Evolutionary conservation across 2,797 vertebrate species (phyloP).

Genomic region (Kryptolebias ocellatus): DNA sequence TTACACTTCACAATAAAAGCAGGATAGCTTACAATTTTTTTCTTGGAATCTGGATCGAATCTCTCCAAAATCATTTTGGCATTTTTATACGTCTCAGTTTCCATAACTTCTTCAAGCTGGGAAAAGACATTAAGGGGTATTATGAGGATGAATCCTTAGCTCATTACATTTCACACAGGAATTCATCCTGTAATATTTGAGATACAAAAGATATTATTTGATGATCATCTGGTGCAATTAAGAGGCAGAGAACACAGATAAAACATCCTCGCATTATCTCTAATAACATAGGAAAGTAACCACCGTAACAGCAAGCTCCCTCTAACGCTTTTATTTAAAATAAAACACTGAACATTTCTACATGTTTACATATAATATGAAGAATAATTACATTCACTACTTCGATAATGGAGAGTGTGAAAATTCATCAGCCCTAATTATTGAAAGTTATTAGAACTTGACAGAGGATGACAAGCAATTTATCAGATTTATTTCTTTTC

Average conservation of each 20-base stretch:
- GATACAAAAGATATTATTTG: conserved; percentile 20
- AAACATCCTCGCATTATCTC: conserved; percentile 24
- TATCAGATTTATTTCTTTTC: conserved; percentile 99
- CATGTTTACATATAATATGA: conserved; percentile 99
- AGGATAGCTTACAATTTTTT: conserved; percentile 84
- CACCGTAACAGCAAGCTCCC: conserved; percentile 27
- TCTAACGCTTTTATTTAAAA: conserved; percentile 84
- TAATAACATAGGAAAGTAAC: conserved; percentile 28
- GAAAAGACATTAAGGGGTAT: conserved; percentile 25
- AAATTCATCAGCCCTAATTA: conserved; percentile 99
- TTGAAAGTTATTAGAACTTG: conserved; percentile 99
- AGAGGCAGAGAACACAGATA: conserved; percentile 16
- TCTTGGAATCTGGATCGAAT: conserved; percentile 95
- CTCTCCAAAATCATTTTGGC: conserved; percentile 98
- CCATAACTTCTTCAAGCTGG: conserved; percentile 99
- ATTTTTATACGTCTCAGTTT: conserved; percentile 98
- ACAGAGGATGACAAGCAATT: conserved; percentile 99
- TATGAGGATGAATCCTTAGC: background rate
- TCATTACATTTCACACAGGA: conserved; percentile 1
- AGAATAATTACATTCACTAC: conserved; percentile 99
- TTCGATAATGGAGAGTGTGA: conserved; percentile 99
- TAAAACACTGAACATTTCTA: conserved; percentile 89
- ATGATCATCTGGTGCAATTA: conserved; percentile 38
- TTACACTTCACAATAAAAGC: background rate
- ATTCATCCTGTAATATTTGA: conserved; percentile 7